Evolutionary conservation across 1,140 invertebrate genomes (phyloP), one percentile per base, ranked within the genome.

Genomic region (Lucilia cuprina): DNA sequence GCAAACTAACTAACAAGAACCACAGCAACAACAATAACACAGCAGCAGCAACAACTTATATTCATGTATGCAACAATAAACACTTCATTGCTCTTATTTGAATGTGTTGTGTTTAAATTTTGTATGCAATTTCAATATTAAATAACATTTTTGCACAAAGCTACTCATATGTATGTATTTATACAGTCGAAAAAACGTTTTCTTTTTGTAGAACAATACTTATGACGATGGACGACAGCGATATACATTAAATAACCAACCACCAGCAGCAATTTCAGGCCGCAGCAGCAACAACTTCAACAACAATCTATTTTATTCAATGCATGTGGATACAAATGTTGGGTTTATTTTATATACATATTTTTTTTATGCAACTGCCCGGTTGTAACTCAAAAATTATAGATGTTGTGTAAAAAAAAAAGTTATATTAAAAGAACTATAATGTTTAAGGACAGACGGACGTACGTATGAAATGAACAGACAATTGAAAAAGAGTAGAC

Each of bases 401-500:
- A n/a, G 50, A 55, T 55, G 50, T 55, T 55, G 50, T 55, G 41
- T 13, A 55, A 60, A 60, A 60, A 60, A 60, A 41, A 41, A 60
- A 60, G 14, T n/a, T n/a, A 60, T 60, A 60, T 60, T 17, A n/a
- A 60, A 60, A 60, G n/a, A 60, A 60, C 55, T 4, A 60, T 60
- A 60, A 60, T n/a, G 14, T 60, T 14, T 60, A 60, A 60, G 55
- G 55, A 60, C 55, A 60, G 55, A 60, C n/a, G 55, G 55, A n/a
- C 41, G 41, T 7, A 41, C 41, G 41, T 7, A 60, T 14, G 55
- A 60, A 60, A 60, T 60, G 50, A n/a, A 60, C n/a, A 60, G 13
- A 60, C 55, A 60, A 60, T 60, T 60, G 55, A 60, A 60, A 60
- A 60, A 60, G 55, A 60, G 55, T 60, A 60, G 55, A 60, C 55